These are phyloP conservation scores for Fulica atra DNA, from an alignment of 2,113 vertebrate genomes.

Conservation along the genomic window DNA sequence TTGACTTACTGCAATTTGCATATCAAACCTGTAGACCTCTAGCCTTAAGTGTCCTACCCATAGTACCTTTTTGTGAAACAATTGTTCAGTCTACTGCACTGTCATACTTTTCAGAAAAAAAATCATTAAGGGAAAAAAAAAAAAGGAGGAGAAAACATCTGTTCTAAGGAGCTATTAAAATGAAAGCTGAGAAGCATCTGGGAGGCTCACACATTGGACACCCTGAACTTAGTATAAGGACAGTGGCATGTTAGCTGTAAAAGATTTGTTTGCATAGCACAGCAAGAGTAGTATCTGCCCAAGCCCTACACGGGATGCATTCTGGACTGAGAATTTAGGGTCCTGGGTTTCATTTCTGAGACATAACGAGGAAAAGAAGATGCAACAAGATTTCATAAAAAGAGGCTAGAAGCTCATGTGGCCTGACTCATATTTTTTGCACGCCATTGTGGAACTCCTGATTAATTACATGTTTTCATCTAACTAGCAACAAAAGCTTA, in stretches of 20 bases:
- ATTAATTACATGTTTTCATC: slow-evolving; percentile 2
- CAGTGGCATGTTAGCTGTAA: background rate
- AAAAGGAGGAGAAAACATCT: background rate
- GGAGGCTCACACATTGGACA: background rate
- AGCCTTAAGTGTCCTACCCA: background rate
- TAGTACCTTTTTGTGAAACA: background rate
- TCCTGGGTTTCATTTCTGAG: background rate
- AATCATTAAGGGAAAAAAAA: background rate
- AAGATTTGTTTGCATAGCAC: background rate
- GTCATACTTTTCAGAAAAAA: background rate
- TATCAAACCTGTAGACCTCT: background rate
- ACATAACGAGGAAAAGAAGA: background rate
- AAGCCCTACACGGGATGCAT: background rate
- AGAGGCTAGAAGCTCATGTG: background rate
- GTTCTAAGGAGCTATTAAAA: background rate
- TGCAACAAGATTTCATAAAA: background rate
- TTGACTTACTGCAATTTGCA: background rate
- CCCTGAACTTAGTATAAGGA: background rate
- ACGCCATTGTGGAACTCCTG: background rate
- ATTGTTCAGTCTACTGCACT: background rate
- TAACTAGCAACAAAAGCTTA: background rate
- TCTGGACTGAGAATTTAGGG: background rate
- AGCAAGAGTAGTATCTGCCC: background rate
- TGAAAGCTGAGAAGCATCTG: background rate
- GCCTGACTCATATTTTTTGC: background rate